Evolutionary conservation across 2,888 invertebrate genomes (phyloP), one percentile per base, ranked within the genome.

Genomic region (Acronicta psi): DNA sequence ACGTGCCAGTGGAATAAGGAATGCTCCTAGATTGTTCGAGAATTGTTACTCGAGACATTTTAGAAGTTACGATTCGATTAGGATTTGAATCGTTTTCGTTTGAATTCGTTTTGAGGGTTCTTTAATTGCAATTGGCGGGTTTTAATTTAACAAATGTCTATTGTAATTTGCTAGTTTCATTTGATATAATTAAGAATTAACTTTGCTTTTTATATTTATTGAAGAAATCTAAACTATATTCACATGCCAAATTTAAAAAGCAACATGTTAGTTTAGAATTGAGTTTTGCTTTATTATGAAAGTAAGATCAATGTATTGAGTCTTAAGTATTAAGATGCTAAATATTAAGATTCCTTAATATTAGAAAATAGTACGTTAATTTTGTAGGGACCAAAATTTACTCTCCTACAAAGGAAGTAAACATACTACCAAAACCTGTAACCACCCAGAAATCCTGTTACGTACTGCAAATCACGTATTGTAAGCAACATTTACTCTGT

Each of bases 401-500:
- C 17, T 25, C n/a, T 37, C 17, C 9, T 14, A 36, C 17, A 0
- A 38, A 4, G 16, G 9, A 23, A 40, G 10, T 43, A 42, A 49
- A 54, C 43, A 53, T 10, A 5, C 16, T 13, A 20, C 9, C n/a
- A 8, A 16, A 23, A 38, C 20, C 45, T 41, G 20, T 62, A 47
- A 49, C 36, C 10, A 34, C 8, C 11, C 34, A 14, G 51, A 70
- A 44, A 51, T 56, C 52, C 17, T 43, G 44, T 41, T 25, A 34
- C n/a, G 34, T 25, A 29, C 14, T 16, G 40, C 51, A 43, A 54
- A 34, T 36, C n/a, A 8, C 23, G 14, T 56, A 45, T 65, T 49
- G 47, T 69, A 59, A 41, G 45, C 43, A 57, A 55, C 43, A 62
- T 76, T 61, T 41, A 54, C 29, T 52, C 13, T 4, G 36, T 51